phyloP scores from a whole-genome alignment of 2,888 invertebrate genomes.

The Dinocampus coccinellae region DNA sequence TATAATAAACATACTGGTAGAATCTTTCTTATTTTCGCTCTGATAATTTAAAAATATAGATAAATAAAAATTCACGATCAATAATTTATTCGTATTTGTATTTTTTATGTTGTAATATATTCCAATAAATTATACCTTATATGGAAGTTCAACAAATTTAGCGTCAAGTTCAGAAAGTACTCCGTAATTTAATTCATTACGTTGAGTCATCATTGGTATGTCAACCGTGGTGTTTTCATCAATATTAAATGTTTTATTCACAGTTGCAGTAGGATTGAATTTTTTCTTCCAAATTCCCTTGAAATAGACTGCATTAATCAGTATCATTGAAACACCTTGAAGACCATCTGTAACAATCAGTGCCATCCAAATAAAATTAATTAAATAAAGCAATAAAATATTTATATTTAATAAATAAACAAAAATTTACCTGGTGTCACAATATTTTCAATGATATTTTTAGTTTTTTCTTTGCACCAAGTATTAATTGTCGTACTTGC shows the following conservation, averaged over 20 bases:
- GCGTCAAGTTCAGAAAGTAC: conserved; percentile 72
- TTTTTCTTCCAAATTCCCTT: conserved; percentile 82
- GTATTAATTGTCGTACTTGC: conserved; percentile 76
- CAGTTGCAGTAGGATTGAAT: conserved; percentile 75
- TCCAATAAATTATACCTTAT: conserved; percentile 67
- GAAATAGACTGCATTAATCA: conserved; percentile 89
- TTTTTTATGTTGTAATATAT: neutral
- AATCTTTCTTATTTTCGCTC: conserved; percentile 68
- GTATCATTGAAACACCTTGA: conserved; percentile 76
- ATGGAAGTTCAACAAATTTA: conserved; percentile 79
- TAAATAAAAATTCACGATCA: neutral
- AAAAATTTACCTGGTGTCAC: conserved; percentile 71
- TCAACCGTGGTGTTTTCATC: conserved; percentile 72
- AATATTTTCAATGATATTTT: conserved; percentile 84
- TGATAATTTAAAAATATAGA: conserved; percentile 43
- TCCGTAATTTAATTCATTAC: conserved; percentile 71
- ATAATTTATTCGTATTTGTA: neutral
- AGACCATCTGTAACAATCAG: conserved; percentile 70
- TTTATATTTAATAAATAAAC: no score
- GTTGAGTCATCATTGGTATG: conserved; percentile 81
- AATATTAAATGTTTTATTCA: conserved; percentile 76
- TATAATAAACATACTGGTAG: conserved; percentile 80
- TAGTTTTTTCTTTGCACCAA: conserved; percentile 86
- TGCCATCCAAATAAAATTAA: neutral
- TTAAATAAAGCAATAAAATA: neutral